Percentiles rank a stretch among this genome's conserved stretches.
Evolutionary conservation across 2,797 vertebrate species (phyloP).

Genomic region (Microctenopoma lineatum): DNA sequence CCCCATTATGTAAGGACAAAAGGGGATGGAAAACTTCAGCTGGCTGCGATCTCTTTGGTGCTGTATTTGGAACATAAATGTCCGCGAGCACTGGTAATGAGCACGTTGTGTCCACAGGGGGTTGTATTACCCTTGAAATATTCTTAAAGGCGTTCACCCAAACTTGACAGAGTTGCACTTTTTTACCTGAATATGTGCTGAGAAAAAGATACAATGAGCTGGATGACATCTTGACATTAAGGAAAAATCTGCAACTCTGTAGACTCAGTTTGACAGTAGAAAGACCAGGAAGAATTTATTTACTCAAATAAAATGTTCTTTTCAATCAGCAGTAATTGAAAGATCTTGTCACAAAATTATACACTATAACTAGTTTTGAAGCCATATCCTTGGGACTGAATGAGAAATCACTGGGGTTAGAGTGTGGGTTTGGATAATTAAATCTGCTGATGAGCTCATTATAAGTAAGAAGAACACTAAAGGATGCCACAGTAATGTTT

Average conservation of each 20-base stretch:
- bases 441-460: constrained; percentile 48
- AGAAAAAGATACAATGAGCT: constrained; percentile 15
- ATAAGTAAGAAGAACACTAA: constrained; percentile 29
- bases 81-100: constrained; percentile 54
- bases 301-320: constrained; percentile 28
- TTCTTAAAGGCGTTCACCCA: constrained; percentile 46
- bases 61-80: constrained; percentile 59
- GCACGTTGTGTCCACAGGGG: constrained; percentile 35
- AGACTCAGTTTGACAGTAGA: constrained; percentile 12
- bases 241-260: background rate
- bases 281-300: constrained; percentile 33
- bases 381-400: constrained; percentile 29
- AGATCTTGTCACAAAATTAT: constrained; percentile 41
- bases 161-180: constrained; percentile 32
- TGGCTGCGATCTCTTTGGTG: constrained; percentile 34
- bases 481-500: background rate
- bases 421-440: constrained; percentile 53
- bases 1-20: constrained; percentile 65
- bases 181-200: background rate
- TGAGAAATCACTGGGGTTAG: constrained; percentile 46
- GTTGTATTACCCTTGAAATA: constrained; percentile 60
- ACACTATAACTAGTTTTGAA: constrained; percentile 25
- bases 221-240: constrained; percentile 14
- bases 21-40: constrained; percentile 28
- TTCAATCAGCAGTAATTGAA: constrained; percentile 39